phyloP scores from a whole-genome alignment of 2,888 invertebrate genomes.

The Sepioteuthis lessoniana region DNA sequence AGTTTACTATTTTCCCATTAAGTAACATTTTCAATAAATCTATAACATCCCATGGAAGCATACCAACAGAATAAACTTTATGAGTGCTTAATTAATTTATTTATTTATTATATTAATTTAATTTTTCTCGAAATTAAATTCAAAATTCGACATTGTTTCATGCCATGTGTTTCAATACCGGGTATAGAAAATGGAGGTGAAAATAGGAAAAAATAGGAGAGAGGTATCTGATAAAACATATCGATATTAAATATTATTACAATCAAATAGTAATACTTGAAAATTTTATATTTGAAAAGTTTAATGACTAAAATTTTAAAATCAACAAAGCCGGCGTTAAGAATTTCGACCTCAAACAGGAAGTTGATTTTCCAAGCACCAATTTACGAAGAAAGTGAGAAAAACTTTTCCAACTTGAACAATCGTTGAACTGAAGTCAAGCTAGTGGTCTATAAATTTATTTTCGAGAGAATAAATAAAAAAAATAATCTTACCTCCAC shows the following conservation, averaged over 20 bases:
- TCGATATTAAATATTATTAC: background rate
- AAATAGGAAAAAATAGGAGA: background rate
- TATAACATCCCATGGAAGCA: background rate
- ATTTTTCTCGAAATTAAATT: background rate
- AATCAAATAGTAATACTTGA: background rate
- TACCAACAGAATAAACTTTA: background rate
- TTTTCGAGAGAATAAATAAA: background rate
- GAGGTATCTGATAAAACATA: background rate
- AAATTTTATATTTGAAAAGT: background rate
- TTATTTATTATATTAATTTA: background rate
- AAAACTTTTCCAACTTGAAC: background rate
- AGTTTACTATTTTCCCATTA: background rate
- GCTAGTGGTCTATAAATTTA: background rate
- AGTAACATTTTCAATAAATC: background rate
- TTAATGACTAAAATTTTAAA: background rate
- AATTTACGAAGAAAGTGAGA: background rate
- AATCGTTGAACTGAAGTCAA: background rate
- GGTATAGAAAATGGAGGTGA: background rate
- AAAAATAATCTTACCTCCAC: conserved; percentile 40
- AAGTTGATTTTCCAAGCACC: background rate
- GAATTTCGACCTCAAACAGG: background rate
- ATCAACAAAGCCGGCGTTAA: background rate
- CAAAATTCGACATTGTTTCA: background rate
- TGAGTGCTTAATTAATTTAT: background rate
- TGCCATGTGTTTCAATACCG: background rate